Evolutionary conservation across 1,140 invertebrate species (phyloP), one percentile per base, ranked within the genome.

Genomic region (Cephus cinctus): DNA sequence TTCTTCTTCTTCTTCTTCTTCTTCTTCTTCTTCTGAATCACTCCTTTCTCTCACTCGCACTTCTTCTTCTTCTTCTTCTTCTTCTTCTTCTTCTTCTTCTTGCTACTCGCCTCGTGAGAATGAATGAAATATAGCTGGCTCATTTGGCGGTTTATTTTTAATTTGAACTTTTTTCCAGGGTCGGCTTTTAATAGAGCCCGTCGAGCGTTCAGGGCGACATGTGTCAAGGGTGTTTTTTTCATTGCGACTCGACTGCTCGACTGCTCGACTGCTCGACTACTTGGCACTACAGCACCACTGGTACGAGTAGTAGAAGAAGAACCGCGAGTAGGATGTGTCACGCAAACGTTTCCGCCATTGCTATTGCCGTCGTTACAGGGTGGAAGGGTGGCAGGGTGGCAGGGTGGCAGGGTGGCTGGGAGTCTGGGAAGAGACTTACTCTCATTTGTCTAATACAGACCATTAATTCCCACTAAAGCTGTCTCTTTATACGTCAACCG

Each of bases 121-220:
- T 21, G 32, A 43, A 50, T 39, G 39, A 30, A 40, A 48, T 47
- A 23, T 42, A 32, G 39, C 32, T 12, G 32, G 38, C 36, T 46
- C 43, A 23, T 42, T 21, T 30, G 36, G 31, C 54, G 40, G 53
- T 62, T 61, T 59, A 63, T 58, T 63, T 63, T 63, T 54, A 59
- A 63, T 63, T 54, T 43, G 16, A 21, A 32, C 47, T 38, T 45
- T 50, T 43, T 38, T 38, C n/a, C n/a, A 42, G 16, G 31, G 39
- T 22, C 32, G 19, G 47, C 40, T 50, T 43, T 50, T 49, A 49
- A 49, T 49, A 32, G n/a, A n/a, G n/a, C n/a, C n/a, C n/a, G n/a
- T n/a, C 12, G 41, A 20, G 39, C 22, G 21, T 22, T 39, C 15
- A 23, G 23, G 16, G 25, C 41, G 49, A 51, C 49, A 51, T 43